These are phyloP conservation scores for Buceros bicornis DNA, from an alignment of 2,797 vertebrate species.

Conservation along the genomic window DNA sequence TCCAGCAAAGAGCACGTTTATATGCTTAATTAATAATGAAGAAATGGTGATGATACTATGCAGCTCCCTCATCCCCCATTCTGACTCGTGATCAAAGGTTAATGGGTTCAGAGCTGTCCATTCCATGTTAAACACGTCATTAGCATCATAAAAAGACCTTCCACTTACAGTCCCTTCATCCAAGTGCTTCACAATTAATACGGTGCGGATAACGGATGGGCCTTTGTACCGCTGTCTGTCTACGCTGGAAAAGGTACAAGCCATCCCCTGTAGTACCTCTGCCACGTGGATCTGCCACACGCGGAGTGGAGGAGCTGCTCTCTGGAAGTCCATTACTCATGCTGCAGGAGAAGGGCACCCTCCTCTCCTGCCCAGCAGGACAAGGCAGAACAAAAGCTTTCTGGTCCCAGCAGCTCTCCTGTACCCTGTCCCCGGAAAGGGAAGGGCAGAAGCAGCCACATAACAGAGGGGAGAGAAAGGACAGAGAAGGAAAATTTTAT, in stretches of 20 bases:
- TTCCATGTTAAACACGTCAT: not conserved
- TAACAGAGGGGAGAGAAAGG: not conserved
- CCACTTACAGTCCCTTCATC: not conserved
- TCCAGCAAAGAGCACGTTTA: not conserved
- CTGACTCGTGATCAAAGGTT: not conserved
- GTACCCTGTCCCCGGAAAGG: not conserved
- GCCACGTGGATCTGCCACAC: accelerated
- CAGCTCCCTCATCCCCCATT: not conserved
- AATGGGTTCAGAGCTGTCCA: constrained; percentile 5
- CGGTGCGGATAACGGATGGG: not conserved
- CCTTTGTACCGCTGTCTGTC: accelerated
- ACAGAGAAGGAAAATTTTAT: not conserved
- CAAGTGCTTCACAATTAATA: not conserved
- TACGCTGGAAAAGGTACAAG: not conserved
- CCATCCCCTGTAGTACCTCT: not conserved
- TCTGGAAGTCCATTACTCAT: not conserved
- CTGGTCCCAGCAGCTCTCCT: not conserved
- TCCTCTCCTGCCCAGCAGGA: not conserved
- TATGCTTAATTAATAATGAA: constrained; percentile 36
- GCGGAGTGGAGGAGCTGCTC: not conserved
- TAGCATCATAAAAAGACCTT: not conserved
- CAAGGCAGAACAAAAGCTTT: not conserved
- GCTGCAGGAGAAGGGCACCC: not conserved
- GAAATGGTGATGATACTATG: not conserved
- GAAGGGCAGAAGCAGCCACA: not conserved